Base-by-base conservation (phyloP, 2,113 vertebrate genomes). In the Vulpes lagopus region DNA sequence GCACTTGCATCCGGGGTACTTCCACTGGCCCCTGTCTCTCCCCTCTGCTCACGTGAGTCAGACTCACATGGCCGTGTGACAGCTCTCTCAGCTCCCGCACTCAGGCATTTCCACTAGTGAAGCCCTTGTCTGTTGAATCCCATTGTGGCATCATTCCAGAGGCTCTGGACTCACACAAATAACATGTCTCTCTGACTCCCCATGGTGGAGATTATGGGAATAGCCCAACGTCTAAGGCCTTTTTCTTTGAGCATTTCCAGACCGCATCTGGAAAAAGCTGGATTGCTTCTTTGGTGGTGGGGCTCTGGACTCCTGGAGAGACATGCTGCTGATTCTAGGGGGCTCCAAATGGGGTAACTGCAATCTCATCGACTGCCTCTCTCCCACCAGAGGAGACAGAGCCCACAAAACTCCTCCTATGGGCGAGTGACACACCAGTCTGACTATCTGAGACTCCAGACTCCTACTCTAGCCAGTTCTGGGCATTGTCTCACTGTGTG, bases 41-140 rank as follows among this genome's bases (percentile, higher is more conserved):
- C 84, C 15, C 14, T 20, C 5, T 25, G 11, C 82, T 11, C n/a
- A 19, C 8, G 3, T 69, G 55, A 57, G 91, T 35, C 38, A 64
- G 67, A 55, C 35, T 67, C 1, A 0, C 5, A 9, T 5, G 14
- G 64, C 11, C 1, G 1, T 12, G 27, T 30, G 3, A 43, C 62
- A 11, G 64, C 64, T 74, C 65, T 38, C 19, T 67, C 23, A 0
- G 32, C 51, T 35, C 53, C 53, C 51, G 64, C 35, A 7, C 23
- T 51, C 12, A 32, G 35, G 67, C 59, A 53, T 60, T 49, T 60
- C 38, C 23, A n/a, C 38, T 32, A 55, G n/a, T 16, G 8, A 82
- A 35, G 27, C 1, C n/a, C 22, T 73, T 6, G 11, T 49, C 38
- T 55, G 22, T 55, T 57, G 59, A 53, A 73, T 32, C 57, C 76